Evolutionary conservation across 2,113 vertebrate species (phyloP), one percentile per base, ranked within the genome.

Genomic region (Channa maculata): DNA sequence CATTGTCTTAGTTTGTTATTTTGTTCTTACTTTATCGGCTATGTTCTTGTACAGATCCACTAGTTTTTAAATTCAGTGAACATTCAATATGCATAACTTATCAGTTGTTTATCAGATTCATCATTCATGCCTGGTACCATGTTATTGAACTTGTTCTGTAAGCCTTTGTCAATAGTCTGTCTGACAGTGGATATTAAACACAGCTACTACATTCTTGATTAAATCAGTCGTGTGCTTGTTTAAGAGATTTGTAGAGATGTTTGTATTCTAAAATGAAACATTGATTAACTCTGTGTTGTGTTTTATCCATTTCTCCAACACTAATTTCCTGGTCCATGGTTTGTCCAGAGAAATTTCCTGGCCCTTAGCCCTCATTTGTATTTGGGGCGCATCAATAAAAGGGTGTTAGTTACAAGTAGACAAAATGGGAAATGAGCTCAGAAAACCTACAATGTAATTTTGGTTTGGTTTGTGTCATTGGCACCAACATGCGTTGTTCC

Each of bases 271-370:
- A 79, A 77, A 77, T 73, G 39, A 83, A 84, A 66, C 48, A 68
- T 83, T 80, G 37, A 88, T 76, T 71, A 71, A 81, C 59, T 75
- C 10, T 15, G 54, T 66, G 55, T 74, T 80, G 34, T 45, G 55
- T 80, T 58, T 58, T 70, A 65, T 76, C 58, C 1, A 4, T 63
- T 63, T 45, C 61, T 72, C 8, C 44, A 58, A 43, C 24, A 52
- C 60, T 74, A 71, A 91, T 87, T 84, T 80, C 75, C 77, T 85
- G 68, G 10, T 65, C 50, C 55, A 13, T 60, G 52, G 14, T 57
- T 71, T 60, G 34, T 39, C 37, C 48, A 44, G n/a, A 76, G 33
- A 70, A 12, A 79, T 83, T 67, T 83, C 76, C 75, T 61, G 65
- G 48, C 36, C 60, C 45, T 24, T 14, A 50, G 43, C 41, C 33